Percentiles rank a stretch among this genome's conserved stretches.
Conservation (phyloP, 2,797 vertebrate species). For the Trematomus bernacchii region DNA sequence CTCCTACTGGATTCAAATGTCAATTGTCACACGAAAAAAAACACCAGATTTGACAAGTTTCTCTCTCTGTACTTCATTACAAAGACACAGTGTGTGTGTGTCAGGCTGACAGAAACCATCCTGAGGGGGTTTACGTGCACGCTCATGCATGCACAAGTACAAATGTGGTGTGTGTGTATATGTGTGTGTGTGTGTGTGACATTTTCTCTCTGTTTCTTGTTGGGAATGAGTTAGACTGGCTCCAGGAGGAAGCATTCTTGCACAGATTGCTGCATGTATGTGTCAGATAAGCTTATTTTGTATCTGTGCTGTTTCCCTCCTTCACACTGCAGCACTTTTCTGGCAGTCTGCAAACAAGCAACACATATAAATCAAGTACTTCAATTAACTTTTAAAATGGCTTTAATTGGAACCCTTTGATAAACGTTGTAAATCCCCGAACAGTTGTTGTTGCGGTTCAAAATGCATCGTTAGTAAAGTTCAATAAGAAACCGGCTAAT, state of each 20-base stretch:
- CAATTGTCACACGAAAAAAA: too few species aligned
- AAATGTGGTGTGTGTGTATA: not conserved
- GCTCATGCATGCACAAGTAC: not conserved
- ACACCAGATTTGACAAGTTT: not conserved
- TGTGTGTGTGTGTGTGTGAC: too few species aligned
- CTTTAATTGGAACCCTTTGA: not conserved
- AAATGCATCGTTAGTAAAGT: conserved; percentile 16
- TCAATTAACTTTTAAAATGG: not conserved
- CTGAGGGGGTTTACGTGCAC: conserved; percentile 34
- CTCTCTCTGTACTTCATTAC: conserved; percentile 25
- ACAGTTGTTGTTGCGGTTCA: conserved; percentile 4
- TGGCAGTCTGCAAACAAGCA: not conserved
- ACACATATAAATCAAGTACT: not conserved
- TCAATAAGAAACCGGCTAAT: conserved; percentile 6
- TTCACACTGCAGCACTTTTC: not conserved
- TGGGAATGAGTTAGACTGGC: conserved; percentile 7
- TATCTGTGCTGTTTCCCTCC: conserved; percentile 13
- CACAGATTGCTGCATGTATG: not conserved
- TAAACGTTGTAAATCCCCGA: not conserved
- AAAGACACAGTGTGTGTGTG: conserved; percentile 25
- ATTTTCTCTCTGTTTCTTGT: too few species aligned
- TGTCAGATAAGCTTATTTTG: not conserved
- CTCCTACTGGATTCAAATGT: not conserved
- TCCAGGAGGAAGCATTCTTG: conserved; percentile 9
- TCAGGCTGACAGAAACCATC: conserved; percentile 47